phyloP scores from a whole-genome alignment of 2,113 vertebrate species.

The Heterotilapia buettikoferi region DNA sequence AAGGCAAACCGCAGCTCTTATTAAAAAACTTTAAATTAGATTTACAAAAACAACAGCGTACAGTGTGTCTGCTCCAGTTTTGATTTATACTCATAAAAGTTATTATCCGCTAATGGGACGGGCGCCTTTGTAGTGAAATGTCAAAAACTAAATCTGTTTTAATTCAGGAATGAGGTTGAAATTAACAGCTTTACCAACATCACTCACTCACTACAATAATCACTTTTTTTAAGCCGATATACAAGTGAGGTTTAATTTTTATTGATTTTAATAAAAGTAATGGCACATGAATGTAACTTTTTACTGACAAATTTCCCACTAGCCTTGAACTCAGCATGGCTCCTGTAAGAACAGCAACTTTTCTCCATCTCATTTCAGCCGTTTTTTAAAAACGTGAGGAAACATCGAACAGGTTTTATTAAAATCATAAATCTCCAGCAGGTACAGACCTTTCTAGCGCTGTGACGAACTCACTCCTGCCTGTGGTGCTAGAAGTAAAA shows the following conservation, averaged over 20 bases:
- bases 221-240: background rate
- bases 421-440: background rate
- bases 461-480: background rate
- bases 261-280: background rate
- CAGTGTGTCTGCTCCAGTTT: background rate
- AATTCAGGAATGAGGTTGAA: background rate
- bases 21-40: background rate
- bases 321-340: background rate
- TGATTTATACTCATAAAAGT: background rate
- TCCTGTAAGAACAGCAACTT: background rate
- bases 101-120: background rate
- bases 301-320: background rate
- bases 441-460: background rate
- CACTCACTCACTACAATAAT: fast-evolving
- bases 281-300: background rate
- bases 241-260: background rate
- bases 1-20: background rate
- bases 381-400: fast-evolving
- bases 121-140: background rate
- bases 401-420: background rate
- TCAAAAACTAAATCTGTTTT: fast-evolving
- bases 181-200: fast-evolving
- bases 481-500: background rate
- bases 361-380: background rate
- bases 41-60: background rate